Evolutionary conservation across 2,888 invertebrate species (phyloP), one percentile per base, ranked within the genome.

Genomic region (Lobophora halterata): DNA sequence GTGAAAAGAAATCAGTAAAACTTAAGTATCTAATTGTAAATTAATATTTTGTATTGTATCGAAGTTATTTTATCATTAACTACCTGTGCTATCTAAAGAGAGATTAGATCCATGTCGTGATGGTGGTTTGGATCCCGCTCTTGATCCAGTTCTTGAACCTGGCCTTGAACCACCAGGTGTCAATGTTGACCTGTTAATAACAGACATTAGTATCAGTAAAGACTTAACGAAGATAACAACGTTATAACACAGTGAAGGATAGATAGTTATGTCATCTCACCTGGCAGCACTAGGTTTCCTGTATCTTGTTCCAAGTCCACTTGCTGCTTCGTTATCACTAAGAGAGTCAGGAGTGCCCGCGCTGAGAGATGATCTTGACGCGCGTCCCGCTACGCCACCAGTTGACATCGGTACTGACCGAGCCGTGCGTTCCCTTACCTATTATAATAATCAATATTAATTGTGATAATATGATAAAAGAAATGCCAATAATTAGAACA

Each of bases 81-180:
- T 78, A 95, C 95, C 95, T 75, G 95, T 95, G 73, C 95, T 95
- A 74, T 96, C 96, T 55, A 97, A 86, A 24, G 97, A 97, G 46
- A 96, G 90, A 67, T 95, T 97, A 25, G 97, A 97, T 53, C 97
- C 97, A 69, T 97, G 96, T 59, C 97, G 92, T 55, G 97, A 97
- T 10, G 97, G 95, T 50, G 97, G 97, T 78, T 97, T 96, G 47
- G 96, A 96, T 45, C 96, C 95, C 44, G 94, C 91, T 56, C 97
- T 90, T 53, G 96, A 95, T 16, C 93, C 93, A 24, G 96, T 94
- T 61, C 96, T 90, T 41, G 96, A 96, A 42, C 93, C 92, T 23
- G 97, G 96, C 68, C 97, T 91, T 32, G 93, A 94, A 31, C 93
- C 94, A 64, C 93, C 93, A 43, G 95, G 94, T 26, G 95, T 95